These are phyloP conservation scores for Sebastes nivosus DNA, from an alignment of 2,797 vertebrate genomes.

Conservation along the genomic window DNA sequence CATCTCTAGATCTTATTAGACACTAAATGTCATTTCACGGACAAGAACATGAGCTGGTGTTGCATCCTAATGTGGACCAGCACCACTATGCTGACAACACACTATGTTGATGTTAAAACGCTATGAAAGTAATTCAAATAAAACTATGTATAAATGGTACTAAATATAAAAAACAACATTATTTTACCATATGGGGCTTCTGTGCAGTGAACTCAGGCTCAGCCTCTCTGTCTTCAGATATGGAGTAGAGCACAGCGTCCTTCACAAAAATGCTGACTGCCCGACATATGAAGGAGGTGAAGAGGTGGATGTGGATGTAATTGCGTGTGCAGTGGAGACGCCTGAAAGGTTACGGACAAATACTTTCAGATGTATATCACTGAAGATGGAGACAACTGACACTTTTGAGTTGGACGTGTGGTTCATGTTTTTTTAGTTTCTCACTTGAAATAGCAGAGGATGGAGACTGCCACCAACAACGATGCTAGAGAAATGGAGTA, in stretches of 20 bases:
- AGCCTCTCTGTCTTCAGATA: slow-evolving; percentile 55
- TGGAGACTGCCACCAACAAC: slow-evolving; percentile 86
- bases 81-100: not conserved
- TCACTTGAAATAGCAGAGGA: slow-evolving; percentile 94
- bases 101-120: not conserved
- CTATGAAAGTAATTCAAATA: not conserved
- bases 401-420: not conserved
- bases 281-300: slow-evolving; percentile 91
- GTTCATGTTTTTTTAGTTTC: slow-evolving; percentile 33
- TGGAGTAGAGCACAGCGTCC: slow-evolving; percentile 87
- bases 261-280: slow-evolving; percentile 92
- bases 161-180: not conserved
- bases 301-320: slow-evolving; percentile 94
- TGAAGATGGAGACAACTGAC: not conserved
- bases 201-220: slow-evolving; percentile 47
- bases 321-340: slow-evolving; percentile 93
- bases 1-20: not conserved
- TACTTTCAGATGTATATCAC: not conserved
- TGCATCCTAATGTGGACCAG: not conserved
- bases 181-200: slow-evolving; percentile 63
- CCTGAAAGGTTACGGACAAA: slow-evolving; percentile 58
- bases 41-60: not conserved
- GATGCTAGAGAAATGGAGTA: slow-evolving; percentile 91
- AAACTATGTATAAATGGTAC: not conserved
- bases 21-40: not conserved